Evolutionary conservation across 2,888 invertebrate species (phyloP).

Genomic region (Bombylius discolor): DNA sequence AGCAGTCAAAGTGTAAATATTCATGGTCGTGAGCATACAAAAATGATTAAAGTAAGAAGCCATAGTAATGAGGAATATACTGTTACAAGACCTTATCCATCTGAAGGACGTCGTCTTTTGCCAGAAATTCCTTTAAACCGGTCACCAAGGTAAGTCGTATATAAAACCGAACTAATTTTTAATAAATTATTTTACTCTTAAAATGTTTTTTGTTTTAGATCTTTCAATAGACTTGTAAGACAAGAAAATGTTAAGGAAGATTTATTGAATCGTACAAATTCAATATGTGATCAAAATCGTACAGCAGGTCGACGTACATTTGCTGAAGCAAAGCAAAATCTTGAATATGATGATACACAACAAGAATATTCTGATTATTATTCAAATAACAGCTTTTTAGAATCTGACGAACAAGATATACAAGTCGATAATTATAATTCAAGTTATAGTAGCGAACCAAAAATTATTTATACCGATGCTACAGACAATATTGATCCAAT

Average conservation of each 20-base stretch:
- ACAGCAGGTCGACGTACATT: conserved; percentile 24
- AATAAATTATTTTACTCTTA: neutral
- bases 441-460: conserved; percentile 31
- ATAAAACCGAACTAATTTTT: neutral
- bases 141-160: conserved; percentile 17
- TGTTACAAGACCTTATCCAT: conserved; percentile 21
- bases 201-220: conserved; percentile 16
- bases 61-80: conserved; percentile 36
- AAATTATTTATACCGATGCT: conserved; percentile 30
- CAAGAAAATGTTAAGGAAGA: conserved; percentile 34
- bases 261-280: conserved; percentile 4
- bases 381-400: conserved; percentile 28
- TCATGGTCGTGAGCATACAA: conserved; percentile 29
- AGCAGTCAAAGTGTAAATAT: conserved; percentile 34
- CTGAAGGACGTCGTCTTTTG: conserved; percentile 27
- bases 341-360: conserved; percentile 21
- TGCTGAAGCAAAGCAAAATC: conserved; percentile 32
- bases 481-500: neutral
- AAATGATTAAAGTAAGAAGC: conserved; percentile 36
- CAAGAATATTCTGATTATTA: conserved; percentile 28
- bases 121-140: conserved; percentile 31
- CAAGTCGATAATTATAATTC: conserved; percentile 26
- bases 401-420: conserved; percentile 31
- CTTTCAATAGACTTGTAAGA: conserved; percentile 30
- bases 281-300: conserved; percentile 7